Conservation (phyloP, 2,797 vertebrate species). For the Lemur catta region DNA sequence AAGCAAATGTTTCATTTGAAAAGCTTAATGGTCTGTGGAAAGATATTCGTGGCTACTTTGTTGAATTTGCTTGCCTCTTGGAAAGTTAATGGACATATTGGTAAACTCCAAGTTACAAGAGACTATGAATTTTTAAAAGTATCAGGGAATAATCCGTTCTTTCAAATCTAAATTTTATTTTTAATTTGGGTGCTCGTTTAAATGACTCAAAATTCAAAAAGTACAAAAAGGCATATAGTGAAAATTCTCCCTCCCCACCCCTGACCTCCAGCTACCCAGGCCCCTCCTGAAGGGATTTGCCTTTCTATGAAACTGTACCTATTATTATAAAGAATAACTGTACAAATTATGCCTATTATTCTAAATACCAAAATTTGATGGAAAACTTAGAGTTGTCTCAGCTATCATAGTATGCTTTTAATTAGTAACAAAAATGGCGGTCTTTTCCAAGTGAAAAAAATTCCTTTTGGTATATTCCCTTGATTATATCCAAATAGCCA, state of each 20-base stretch:
- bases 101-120: neutral
- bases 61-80: neutral
- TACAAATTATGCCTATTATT: neutral
- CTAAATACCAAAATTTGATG: neutral
- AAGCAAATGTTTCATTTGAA: neutral
- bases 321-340: neutral
- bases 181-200: neutral
- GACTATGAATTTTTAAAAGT: neutral
- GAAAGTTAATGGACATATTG: neutral
- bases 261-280: neutral
- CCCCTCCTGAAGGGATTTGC: neutral
- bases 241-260: neutral
- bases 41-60: neutral
- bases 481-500: neutral
- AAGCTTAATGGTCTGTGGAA: neutral
- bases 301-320: neutral
- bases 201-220: constrained; percentile 13
- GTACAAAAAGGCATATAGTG: neutral
- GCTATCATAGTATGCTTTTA: neutral
- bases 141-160: neutral
- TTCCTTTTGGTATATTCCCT: neutral
- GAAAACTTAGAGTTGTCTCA: neutral
- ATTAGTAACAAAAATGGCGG: neutral
- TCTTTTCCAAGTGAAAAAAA: neutral
- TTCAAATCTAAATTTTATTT: constrained; percentile 18